Conservation (phyloP, 2,113 vertebrate species). For the Brachypteracias leptosomus region DNA sequence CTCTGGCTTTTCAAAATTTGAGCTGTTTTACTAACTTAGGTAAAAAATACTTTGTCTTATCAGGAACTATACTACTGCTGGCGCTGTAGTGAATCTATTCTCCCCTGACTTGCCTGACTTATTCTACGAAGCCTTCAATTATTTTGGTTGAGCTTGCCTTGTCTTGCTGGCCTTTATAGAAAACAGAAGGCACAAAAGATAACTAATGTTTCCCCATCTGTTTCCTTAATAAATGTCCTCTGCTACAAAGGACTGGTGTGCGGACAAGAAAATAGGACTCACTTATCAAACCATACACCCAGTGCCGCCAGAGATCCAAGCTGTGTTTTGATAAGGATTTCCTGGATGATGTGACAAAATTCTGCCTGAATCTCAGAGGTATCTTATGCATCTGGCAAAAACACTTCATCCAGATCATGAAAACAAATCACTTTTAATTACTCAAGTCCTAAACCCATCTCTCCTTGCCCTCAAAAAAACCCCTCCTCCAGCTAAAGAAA, state of each 20-base stretch:
- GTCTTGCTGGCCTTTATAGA: slow-evolving; percentile 65
- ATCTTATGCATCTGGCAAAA: slow-evolving; percentile 43
- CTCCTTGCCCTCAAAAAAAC: neutral
- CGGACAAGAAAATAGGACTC: slow-evolving; percentile 43
- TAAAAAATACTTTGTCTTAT: neutral
- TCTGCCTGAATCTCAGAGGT: slow-evolving; percentile 38
- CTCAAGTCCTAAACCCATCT: neutral
- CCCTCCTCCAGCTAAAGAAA: neutral
- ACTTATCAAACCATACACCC: slow-evolving; percentile 44
- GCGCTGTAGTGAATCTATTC: neutral
- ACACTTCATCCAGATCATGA: slow-evolving; percentile 28
- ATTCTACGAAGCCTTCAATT: slow-evolving; percentile 52
- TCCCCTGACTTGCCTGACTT: slow-evolving; percentile 42
- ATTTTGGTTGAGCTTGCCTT: slow-evolving; percentile 60
- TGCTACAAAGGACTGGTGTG: slow-evolving; percentile 55
- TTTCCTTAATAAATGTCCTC: slow-evolving; percentile 72
- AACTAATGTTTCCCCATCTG: slow-evolving; percentile 73
- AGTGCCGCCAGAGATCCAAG: slow-evolving; percentile 31
- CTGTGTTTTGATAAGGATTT: slow-evolving; percentile 72
- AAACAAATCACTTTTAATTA: slow-evolving; percentile 63
- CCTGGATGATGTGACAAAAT: slow-evolving; percentile 49
- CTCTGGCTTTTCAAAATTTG: neutral
- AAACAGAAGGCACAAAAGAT: slow-evolving; percentile 73
- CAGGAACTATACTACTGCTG: neutral
- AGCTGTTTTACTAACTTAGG: neutral